A percentile compares a stretch with the other conserved stretches of the same genome.
Conservation (phyloP, 2,113 vertebrate species). For the Antechinus flavipes region DNA sequence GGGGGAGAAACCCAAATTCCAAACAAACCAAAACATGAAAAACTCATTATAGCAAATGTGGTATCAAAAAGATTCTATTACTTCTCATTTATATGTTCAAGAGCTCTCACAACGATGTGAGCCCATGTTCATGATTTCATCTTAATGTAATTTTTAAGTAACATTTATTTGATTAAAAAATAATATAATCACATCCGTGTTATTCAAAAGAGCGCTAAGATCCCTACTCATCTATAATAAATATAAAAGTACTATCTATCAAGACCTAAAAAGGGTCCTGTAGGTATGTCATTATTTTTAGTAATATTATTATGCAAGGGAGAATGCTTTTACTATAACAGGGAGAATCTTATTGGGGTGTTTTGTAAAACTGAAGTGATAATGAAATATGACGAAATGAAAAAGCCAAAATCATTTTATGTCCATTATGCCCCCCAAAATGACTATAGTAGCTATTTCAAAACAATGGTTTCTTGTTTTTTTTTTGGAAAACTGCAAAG, state of each 20-base stretch:
- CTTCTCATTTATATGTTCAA: constrained; percentile 29
- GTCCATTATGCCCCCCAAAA: not conserved
- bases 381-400: not conserved
- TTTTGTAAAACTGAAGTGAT: not conserved
- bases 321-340: not conserved
- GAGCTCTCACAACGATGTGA: constrained; percentile 5
- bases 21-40: constrained; percentile 7
- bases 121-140: not conserved
- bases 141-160: constrained; percentile 11
- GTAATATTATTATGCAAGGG: not conserved
- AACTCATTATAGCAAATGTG: constrained; percentile 34
- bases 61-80: constrained; percentile 24
- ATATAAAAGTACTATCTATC: not conserved
- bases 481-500: not conserved
- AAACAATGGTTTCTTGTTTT: not conserved
- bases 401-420: constrained; percentile 3
- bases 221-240: not conserved
- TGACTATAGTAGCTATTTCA: not conserved
- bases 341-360: not conserved
- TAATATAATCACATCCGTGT: constrained; percentile 17
- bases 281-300: not conserved
- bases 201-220: not conserved
- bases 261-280: not conserved
- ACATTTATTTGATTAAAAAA: constrained; percentile 16
- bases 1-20: too few relatives aligned